phyloP scores from a whole-genome alignment of 2,113 vertebrate species.

The Zapus hudsonius region DNA sequence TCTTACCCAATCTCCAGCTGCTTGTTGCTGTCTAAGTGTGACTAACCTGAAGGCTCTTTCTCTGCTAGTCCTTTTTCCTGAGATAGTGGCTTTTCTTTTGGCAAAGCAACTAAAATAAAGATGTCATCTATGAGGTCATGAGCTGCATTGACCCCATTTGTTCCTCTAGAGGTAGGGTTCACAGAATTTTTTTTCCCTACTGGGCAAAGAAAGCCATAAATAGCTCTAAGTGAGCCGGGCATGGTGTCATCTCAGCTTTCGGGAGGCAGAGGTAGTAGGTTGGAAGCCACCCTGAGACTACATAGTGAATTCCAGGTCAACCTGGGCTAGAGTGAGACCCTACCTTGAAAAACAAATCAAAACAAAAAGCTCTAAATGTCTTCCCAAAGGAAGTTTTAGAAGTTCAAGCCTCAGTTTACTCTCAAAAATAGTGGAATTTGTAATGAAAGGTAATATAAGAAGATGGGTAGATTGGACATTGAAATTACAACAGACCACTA shows the following conservation, averaged over 20 bases:
- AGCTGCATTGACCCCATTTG: not conserved
- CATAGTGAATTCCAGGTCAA: too few species aligned
- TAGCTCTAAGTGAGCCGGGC: too few species aligned
- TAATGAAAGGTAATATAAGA: not conserved
- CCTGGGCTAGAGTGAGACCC: too few species aligned
- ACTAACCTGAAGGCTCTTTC: not conserved
- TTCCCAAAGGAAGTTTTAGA: not conserved
- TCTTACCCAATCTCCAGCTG: not conserved
- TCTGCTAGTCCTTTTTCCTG: not conserved
- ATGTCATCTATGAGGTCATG: not conserved
- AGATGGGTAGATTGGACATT: not conserved
- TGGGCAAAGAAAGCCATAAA: not conserved
- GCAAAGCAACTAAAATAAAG: not conserved
- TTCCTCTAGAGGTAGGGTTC: not conserved
- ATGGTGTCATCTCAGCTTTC: too few species aligned
- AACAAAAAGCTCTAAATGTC: not conserved
- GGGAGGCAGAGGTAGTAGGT: too few species aligned
- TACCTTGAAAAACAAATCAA: too few species aligned
- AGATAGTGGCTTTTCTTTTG: not conserved
- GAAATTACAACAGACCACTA: not conserved
- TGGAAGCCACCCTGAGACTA: too few species aligned
- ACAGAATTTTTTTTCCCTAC: slow-evolving; percentile 37
- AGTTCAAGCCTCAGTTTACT: not conserved
- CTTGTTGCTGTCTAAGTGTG: not conserved
- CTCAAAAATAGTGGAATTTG: not conserved